phyloP scores from a whole-genome alignment of 2,113 vertebrate genomes.

The Ahaetulla prasina region DNA sequence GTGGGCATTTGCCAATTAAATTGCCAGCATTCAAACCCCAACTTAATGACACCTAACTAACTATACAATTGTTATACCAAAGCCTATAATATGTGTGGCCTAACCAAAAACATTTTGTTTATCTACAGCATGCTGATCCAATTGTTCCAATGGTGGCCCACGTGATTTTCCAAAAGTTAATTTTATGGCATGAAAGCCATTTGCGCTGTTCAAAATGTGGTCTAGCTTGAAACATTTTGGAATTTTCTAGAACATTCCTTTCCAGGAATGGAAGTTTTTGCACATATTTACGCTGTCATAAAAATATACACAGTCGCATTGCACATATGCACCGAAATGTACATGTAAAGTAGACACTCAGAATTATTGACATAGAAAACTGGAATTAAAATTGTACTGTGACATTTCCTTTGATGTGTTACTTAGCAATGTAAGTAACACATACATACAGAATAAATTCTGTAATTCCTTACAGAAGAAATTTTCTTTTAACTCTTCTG shows the following conservation, averaged over 20 bases:
- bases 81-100: not conserved
- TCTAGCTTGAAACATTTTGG: not conserved
- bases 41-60: not conserved
- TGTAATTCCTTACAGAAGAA: not conserved
- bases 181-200: not conserved
- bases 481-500: not conserved
- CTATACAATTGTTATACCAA: not conserved
- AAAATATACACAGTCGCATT: not conserved
- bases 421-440: not conserved
- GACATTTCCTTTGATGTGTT: not conserved
- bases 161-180: not conserved
- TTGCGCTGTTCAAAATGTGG: not conserved
- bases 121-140: not conserved
- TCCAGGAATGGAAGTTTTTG: not conserved
- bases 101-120: not conserved
- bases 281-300: not conserved
- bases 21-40: not conserved
- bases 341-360: not conserved
- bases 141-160: not conserved
- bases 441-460: too few species aligned
- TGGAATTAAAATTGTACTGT: not conserved
- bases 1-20: not conserved
- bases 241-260: not conserved
- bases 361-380: not conserved
- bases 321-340: not conserved